These are phyloP conservation scores for Epirrita christyi DNA, from an alignment of 2,888 invertebrate genomes.

Conservation along the genomic window DNA sequence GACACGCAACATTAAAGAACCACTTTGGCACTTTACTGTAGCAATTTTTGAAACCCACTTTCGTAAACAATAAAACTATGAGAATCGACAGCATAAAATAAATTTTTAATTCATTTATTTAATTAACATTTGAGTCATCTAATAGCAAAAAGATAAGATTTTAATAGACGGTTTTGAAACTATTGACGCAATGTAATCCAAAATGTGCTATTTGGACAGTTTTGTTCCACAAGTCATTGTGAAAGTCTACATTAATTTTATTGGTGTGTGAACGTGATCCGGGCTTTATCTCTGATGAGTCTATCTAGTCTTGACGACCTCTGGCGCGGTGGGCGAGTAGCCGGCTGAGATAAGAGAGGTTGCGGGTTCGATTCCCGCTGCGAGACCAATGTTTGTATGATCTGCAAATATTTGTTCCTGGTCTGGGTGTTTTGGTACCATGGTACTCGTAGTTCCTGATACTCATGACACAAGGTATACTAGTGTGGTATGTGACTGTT, in stretches of 20 bases:
- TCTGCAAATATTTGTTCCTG: too few relatives aligned
- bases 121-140: constrained; percentile 7
- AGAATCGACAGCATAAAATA: constrained; percentile 15
- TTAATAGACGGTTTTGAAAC: constrained; percentile 24
- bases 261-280: constrained; percentile 32
- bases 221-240: constrained; percentile 37
- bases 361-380: too few relatives aligned
- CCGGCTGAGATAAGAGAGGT: too few relatives aligned
- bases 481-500: too few relatives aligned
- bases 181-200: constrained; percentile 28
- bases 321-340: too few relatives aligned
- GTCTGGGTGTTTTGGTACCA: too few relatives aligned
- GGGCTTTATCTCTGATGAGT: constrained; percentile 3
- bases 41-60: constrained; percentile 6
- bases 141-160: constrained; percentile 15
- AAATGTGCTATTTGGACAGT: constrained; percentile 32
- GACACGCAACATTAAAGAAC: not conserved
- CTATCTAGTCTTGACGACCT: too few relatives aligned
- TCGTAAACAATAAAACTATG: constrained; percentile 19
- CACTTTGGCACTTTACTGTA: not conserved
- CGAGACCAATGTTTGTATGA: too few relatives aligned
- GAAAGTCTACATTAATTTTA: constrained; percentile 35
- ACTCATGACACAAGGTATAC: too few relatives aligned
- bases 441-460: too few relatives aligned
- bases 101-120: constrained; percentile 12